Evolutionary conservation across 2,113 vertebrate genomes (phyloP), one percentile per base, ranked within the genome.

Genomic region (Cyprinodon tularosa): DNA sequence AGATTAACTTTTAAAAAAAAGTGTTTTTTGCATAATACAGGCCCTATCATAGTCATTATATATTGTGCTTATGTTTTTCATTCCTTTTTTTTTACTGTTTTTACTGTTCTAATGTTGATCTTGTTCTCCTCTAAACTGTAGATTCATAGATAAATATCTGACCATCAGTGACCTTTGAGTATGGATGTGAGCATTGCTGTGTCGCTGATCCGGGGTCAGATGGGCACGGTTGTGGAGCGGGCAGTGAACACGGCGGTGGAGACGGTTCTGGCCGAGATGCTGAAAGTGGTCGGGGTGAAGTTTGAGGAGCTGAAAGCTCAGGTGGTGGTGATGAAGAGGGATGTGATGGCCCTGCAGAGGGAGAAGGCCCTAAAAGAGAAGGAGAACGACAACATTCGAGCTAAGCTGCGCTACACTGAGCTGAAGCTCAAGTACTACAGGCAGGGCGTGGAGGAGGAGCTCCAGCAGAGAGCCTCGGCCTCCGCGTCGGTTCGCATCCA

Each of bases 101-200:
- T 7, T 45, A 57, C 4, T 3, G 15, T 20, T 57, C 4, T 57
- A 57, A 57, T 20, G 8, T 20, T 57, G 12, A 17, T n/a, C n/a
- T 20, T 57, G 42, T 57, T 64, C 20, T 20, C n/a, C 40, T 68
- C 36, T 17, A 71, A 57, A 68, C 37, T 29, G 15, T 22, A 47
- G 13, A 42, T 22, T 37, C 0, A 0, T 76, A 89, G 84, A 69
- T 71, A 11, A 42, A 70, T 20, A 22, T 39, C 6, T 62, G 29
- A 66, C 36, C 29, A 14, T 40, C 37, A 37, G 47, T 36, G 3
- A 38, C n/a, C 39, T 22, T 15, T 45, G 4, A 17, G n/a, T 3
- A 95, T 95, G 94, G 94, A 95, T 12, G 92, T 94, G 22, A 93
- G 92, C 86, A 88, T 95, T 7, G 94, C 94, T 0, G 94, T 95